These are phyloP conservation scores for Morus bassanus DNA, from an alignment of 2,797 vertebrate species.

Conservation along the genomic window DNA sequence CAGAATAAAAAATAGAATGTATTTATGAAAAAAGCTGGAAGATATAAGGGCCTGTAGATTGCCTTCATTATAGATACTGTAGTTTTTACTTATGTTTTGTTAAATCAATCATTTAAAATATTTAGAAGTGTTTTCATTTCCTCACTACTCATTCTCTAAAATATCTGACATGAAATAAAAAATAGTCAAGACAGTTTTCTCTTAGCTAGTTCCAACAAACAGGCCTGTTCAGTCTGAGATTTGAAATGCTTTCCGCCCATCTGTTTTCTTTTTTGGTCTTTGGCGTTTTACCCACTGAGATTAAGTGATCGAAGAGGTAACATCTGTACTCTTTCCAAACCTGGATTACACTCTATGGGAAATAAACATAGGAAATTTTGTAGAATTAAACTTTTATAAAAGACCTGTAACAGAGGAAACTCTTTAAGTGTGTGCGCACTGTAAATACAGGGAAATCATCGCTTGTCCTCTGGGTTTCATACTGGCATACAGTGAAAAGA, in stretches of 20 bases:
- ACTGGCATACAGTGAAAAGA: neutral
- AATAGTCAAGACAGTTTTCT: neutral
- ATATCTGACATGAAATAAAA: neutral
- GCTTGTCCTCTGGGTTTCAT: neutral
- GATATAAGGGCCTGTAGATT: neutral
- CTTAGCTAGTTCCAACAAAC: slow-evolving; percentile 11
- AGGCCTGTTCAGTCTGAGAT: slow-evolving; percentile 11
- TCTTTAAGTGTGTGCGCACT: neutral
- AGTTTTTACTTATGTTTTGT: neutral
- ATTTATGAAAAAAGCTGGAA: neutral
- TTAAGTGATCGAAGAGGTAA: slow-evolving; percentile 31
- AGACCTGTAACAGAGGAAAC: neutral
- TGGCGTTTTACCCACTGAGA: slow-evolving; percentile 12
- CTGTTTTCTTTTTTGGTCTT: slow-evolving; percentile 37
- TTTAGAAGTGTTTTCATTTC: neutral
- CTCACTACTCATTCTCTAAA: neutral
- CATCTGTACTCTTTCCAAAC: slow-evolving; percentile 33
- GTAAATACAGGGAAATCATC: neutral
- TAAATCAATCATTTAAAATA: neutral
- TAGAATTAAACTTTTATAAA: slow-evolving; percentile 16
- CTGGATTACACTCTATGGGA: neutral
- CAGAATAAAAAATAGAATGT: neutral
- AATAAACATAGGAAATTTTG: neutral
- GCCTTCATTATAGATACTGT: neutral
- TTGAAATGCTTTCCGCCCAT: slow-evolving; percentile 15